These are phyloP conservation scores for Thecocarcelia acutangulata DNA, from an alignment of 2,888 invertebrate species.

Conservation along the genomic window DNA sequence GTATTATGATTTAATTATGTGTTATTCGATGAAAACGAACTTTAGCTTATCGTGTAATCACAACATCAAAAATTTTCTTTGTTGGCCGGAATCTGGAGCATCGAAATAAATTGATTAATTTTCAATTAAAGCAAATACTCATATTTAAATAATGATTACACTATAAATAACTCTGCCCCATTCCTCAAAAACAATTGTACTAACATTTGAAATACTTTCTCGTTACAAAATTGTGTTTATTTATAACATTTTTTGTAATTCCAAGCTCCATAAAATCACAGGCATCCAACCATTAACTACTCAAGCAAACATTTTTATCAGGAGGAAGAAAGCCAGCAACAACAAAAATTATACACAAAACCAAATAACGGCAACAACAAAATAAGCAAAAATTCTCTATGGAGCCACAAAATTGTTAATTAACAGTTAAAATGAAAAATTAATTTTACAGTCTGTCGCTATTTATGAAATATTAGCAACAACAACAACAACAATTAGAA, in stretches of 20 bases:
- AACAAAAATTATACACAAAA: neutral
- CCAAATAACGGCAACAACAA: neutral
- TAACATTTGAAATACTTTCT: too few species aligned
- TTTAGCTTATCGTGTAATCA: too few species aligned
- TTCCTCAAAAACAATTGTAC: neutral
- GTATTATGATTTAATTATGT: too few species aligned
- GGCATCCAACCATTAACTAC: neutral
- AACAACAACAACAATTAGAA: conserved; percentile 70
- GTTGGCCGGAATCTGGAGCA: too few species aligned
- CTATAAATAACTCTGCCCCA: too few species aligned
- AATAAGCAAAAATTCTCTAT: conserved; percentile 42
- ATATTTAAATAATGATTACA: too few species aligned
- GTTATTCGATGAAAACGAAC: too few species aligned
- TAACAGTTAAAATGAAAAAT: conserved; percentile 74
- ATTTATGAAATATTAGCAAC: conserved; percentile 74
- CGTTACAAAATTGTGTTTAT: neutral
- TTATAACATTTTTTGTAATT: conserved; percentile 2
- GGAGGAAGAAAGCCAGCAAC: too few species aligned
- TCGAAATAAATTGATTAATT: too few species aligned
- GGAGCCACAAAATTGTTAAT: conserved; percentile 71
- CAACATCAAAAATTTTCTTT: too few species aligned
- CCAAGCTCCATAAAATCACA: neutral
- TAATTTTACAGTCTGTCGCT: conserved; percentile 73
- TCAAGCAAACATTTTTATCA: neutral
- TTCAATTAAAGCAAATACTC: too few species aligned